A percentile compares a stretch with the other conserved stretches of the same genome.
Conservation (phyloP, 1,140 invertebrate species). For the Pseudomyrmex cubaensis region DNA sequence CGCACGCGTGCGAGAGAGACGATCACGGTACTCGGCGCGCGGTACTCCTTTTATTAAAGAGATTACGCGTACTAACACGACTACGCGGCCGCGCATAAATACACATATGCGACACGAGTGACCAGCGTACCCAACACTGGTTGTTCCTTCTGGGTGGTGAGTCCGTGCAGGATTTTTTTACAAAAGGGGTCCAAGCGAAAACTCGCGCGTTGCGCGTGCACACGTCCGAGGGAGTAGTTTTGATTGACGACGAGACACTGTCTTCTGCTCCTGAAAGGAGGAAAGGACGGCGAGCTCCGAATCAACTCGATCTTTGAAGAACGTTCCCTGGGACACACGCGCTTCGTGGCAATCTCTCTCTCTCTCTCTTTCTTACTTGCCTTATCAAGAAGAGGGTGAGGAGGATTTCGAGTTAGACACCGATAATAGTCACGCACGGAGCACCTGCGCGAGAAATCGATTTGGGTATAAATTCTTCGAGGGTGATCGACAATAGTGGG, state of each 20-base stretch:
- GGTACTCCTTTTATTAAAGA: slow-evolving; percentile 68
- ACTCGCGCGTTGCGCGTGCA: neutral
- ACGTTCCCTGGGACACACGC: slow-evolving; percentile 13
- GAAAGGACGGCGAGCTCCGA: slow-evolving; percentile 63
- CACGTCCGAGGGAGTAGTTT: neutral
- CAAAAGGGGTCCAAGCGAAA: neutral
- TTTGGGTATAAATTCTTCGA: neutral
- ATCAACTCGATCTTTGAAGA: neutral
- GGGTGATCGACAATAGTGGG: slow-evolving; percentile 51
- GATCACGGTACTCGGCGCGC: slow-evolving; percentile 79
- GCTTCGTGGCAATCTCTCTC: neutral
- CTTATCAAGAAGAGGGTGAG: neutral
- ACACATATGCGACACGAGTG: slow-evolving; percentile 3
- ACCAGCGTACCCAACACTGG: slow-evolving; percentile 14
- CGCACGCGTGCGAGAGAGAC: slow-evolving; percentile 84
- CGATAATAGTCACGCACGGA: slow-evolving; percentile 57
- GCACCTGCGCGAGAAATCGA: slow-evolving; percentile 29
- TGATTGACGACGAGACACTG: slow-evolving; percentile 9
- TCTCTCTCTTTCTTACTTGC: neutral
- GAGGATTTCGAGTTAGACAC: slow-evolving; percentile 22
- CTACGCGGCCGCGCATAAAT: neutral
- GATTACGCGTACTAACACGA: neutral
- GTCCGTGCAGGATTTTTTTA: slow-evolving; percentile 80
- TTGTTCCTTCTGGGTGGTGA: slow-evolving; percentile 69
- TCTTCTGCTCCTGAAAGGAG: slow-evolving; percentile 58